Base-by-base conservation (phyloP, 2,888 invertebrate species). In the Synanthedon vespiformis region DNA sequence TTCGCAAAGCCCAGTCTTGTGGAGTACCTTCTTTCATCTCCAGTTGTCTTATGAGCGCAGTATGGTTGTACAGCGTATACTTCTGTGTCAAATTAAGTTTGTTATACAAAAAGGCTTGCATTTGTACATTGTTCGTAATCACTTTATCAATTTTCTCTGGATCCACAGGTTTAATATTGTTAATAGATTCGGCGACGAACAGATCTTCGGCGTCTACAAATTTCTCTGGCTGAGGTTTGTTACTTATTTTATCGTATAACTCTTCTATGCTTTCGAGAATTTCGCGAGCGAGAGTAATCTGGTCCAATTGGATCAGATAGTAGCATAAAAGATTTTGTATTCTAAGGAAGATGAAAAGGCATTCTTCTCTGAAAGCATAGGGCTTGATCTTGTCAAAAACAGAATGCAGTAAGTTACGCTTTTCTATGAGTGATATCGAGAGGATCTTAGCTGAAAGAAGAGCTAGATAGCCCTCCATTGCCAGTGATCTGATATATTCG, bases 61-160 rank as follows among this genome's bases (percentile, higher is more conserved):
- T 84, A 59, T 91, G 91, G 60, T 89, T 89, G 58, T 88, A 89
- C 13, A 83, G 62, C 5, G 88, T 87, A 59, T 89, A 90, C 57
- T 88, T 84, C 34, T 88, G 79, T 6, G 85, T 82, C 55, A 88
- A 60, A 53, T 89, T 89, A 50, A 89, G 64, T 65, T 89, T 89
- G 53, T 89, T 89, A 60, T 90, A 90, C 49, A 90, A 69, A 77
- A 89, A 90, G 3, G 89, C 89, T 61, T 90, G 80, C 89, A 91
- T 90, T 61, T 90, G 90, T 52, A 90, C 76, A 61, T 91, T 91
- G 61, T 90, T 91, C 1, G 90, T 89, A 40, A 89, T 82, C 3
- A 91, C 72, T 62, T 89, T 89, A 58, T 90, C 89, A 16, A 91
- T 78, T 68, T 89, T 89, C 51, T 79, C 79, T 2, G 81, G 82